Evolutionary conservation across 1,140 invertebrate genomes (phyloP), one percentile per base, ranked within the genome.

Genomic region (Hirudo medicinalis): DNA sequence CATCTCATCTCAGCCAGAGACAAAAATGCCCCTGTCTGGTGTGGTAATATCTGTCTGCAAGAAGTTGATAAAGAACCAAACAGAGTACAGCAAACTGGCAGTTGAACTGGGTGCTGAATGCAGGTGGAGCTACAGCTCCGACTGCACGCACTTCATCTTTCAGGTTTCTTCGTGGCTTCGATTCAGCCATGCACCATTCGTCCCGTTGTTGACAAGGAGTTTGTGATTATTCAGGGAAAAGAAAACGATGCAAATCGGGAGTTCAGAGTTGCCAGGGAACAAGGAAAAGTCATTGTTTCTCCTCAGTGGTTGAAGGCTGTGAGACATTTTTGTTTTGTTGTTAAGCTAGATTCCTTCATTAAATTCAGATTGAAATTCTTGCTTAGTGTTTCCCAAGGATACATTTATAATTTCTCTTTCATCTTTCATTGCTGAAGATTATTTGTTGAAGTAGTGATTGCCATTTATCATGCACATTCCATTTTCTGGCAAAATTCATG

Each of bases 111-210:
- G 83, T n/a, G 83, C 82, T 8, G 78, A 81, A 32, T 83, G 80
- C 74, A 74, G 77, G n/a, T 83, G 82, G 81, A 77, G 77, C 0
- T 82, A 81, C 72, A 78, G 79, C 53, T 71, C 66, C 19, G 73
- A 74, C 13, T 81, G 82, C 72, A 84, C 83, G 9, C 83, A 84
- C 73, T 83, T 81, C 76, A 79, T 84, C 25, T 84, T 80, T 72
- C 78, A 80, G 77, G 80, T 80, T 75, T 72, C 3, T 22, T 49
- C 3, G 2, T 19, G n/a, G 2, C 15, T 54, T 72, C 13, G 36
- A 29, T 70, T 70, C 53, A 2, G 3, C 8, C 3, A 19, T 6
- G 40, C 6, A 43, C 4, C 4, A 20, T 11, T 20, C 22, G 57
- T 22, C 36, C 36, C 8, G 67, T 54, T 13, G 40, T 70, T 54